Evolutionary conservation across 2,888 invertebrate genomes (phyloP).

Genomic region (Lacanobia wlatinum): DNA sequence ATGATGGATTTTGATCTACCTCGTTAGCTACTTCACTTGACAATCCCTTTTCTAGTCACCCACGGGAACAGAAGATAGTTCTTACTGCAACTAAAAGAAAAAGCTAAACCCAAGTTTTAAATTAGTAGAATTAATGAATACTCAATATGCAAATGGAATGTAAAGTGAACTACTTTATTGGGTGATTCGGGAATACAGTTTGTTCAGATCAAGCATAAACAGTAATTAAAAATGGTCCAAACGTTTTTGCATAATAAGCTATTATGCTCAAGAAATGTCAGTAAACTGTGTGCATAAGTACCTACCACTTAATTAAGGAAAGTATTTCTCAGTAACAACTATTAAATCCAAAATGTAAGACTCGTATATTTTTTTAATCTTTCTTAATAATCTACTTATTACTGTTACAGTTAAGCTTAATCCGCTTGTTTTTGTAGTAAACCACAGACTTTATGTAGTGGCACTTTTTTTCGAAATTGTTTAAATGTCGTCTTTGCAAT

Average conservation of each 20-base stretch:
- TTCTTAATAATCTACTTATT: slow-evolving; percentile 64
- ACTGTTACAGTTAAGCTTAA: slow-evolving; percentile 57
- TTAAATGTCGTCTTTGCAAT: slow-evolving; percentile 31
- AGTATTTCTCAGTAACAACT: slow-evolving; percentile 67
- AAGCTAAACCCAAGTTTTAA: background rate
- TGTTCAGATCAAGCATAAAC: slow-evolving; percentile 42
- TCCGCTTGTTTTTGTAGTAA: slow-evolving; percentile 42
- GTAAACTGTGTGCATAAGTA: slow-evolving; percentile 65
- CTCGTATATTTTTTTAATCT: slow-evolving; percentile 65
- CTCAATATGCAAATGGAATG: slow-evolving; percentile 26
- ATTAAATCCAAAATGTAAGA: slow-evolving; percentile 59
- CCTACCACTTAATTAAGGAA: slow-evolving; percentile 66
- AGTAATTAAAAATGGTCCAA: slow-evolving; percentile 54
- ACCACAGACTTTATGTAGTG: slow-evolving; percentile 13
- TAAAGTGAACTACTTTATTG: slow-evolving; percentile 38
- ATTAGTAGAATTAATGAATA: slow-evolving; percentile 25
- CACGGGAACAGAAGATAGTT: slow-evolving; percentile 8
- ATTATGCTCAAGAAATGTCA: slow-evolving; percentile 55
- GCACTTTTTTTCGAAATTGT: slow-evolving; percentile 11
- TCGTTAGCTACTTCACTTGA: slow-evolving; percentile 10
- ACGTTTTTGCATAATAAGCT: slow-evolving; percentile 58
- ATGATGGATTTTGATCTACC: slow-evolving; percentile 38
- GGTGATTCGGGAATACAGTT: slow-evolving; percentile 34
- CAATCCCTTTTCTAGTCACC: slow-evolving; percentile 19
- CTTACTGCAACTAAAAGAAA: background rate